Base-by-base conservation (phyloP, 2,888 invertebrate genomes). In the Bombylius major region DNA sequence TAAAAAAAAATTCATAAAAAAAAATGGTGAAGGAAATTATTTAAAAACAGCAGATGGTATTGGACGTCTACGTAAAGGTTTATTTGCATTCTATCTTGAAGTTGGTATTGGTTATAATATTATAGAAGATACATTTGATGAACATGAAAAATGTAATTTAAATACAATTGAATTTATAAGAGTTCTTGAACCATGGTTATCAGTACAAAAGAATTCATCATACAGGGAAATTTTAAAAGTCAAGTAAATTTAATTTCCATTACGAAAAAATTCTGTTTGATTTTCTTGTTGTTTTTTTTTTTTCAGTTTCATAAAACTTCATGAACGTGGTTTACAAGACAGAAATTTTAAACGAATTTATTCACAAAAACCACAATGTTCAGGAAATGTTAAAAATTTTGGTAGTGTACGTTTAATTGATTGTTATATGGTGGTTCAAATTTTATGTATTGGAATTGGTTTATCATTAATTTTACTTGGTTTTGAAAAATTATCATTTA, bases 1-100 rank as follows among this genome's bases (percentile, higher is more conserved):
- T 60, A 72, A 76, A 59, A 76, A 75, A 64, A 78, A 78, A 65
- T 76, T 78, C 23, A 76, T 75, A 4, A 76, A 77, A 0, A 74
- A 75, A 60, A 77, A 77, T 3, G 75, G 72, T 45, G 23, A 47
- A 53, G 66, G 74, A 0, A 73, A 76, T 60, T 78, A 72, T 61
- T 74, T 75, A 58, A 70, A 67, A 8, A 75, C 76, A 72, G 69
- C 75, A 32, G 77, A 77, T 14, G 79, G 79, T 0, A 71, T 78
- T 0, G 72, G 72, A 52, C 72, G 66, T 61, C 72, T 79, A 45
- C 67, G 77, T 61, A 65, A 70, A 5, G 64, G 61, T 8, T 51
- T 61, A 11, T 65, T 61, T 59, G 64, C 63, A 23, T 63, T 63
- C 55, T 62, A 64, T 47, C 52, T 61, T 33, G 62, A 63, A 54